Evolutionary conservation across 2,797 vertebrate species (phyloP), one percentile per base, ranked within the genome.

Genomic region (Enteromius viviparus): DNA sequence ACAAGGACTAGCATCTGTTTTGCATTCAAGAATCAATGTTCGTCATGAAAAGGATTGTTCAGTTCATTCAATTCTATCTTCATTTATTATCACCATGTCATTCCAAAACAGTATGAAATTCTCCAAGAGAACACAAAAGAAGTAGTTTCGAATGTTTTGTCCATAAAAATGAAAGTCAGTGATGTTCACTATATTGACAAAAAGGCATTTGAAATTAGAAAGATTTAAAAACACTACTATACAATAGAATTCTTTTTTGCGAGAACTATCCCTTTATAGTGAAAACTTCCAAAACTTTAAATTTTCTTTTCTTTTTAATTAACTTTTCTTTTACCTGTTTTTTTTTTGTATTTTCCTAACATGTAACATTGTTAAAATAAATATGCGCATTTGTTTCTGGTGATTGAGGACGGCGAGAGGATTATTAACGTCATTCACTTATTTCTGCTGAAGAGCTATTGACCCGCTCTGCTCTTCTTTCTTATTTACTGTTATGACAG

Each of bases 401-500:
- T 80, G 65, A 82, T 55, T 68, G 65, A 80, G 42, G 65, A 77
- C 40, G 47, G 42, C 4, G 9, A 80, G 70, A 77, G 66, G 75
- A 47, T 81, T 80, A 82, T 87, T 87, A 84, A 76, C 74, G 86
- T 45, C 76, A 77, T 10, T 66, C 58, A 77, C 37, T 90, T 88
- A 85, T 58, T 88, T 84, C 78, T 78, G 74, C 77, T 78, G 83
- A 78, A 86, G 72, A 83, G 15, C 70, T 87, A 92, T 89, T 11
- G 88, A 93, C 82, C 75, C 21, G 37, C n/a, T 80, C 65, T 75
- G 79, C 76, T 40, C 74, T 40, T 84, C 86, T 5, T 82, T 65
- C 58, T 83, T 80, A 89, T 87, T 88, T 87, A 88, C 84, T 34
- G 47, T 60, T 71, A 81, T 82, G 80, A 58, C 89, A 85, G 85